Percentiles rank a stretch among this genome's conserved stretches.
Conservation (phyloP, 2,888 invertebrate species). For the Tenthredo notha region DNA sequence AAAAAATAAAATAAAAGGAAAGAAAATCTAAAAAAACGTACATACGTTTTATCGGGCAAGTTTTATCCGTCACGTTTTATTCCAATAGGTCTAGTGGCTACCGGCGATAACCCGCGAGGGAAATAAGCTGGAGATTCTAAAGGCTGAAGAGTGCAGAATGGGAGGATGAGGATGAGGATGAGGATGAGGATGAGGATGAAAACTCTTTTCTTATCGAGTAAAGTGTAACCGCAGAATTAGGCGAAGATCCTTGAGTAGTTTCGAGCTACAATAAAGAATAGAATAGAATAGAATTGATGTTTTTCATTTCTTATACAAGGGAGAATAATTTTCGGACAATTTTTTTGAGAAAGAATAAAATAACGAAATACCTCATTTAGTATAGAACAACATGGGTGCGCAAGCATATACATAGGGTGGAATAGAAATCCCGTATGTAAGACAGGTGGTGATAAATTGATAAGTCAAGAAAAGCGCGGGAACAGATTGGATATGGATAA, state of each 20-base stretch:
- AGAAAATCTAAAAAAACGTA: background rate
- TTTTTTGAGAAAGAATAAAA: background rate
- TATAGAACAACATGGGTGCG: background rate
- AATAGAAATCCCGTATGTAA: background rate
- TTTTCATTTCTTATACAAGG: no score
- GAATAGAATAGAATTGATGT: no score
- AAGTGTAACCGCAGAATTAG: background rate
- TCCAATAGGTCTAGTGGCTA: slow-evolving; percentile 32
- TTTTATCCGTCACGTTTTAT: slow-evolving; percentile 36
- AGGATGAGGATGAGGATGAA: background rate
- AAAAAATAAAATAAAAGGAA: background rate
- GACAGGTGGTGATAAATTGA: slow-evolving; percentile 45
- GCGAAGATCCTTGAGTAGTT: background rate
- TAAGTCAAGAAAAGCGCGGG: slow-evolving; percentile 45
- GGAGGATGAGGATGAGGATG: background rate
- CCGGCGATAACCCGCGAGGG: slow-evolving; percentile 48
- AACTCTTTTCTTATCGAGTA: background rate
- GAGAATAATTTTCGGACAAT: background rate
- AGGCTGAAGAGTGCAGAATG: slow-evolving; percentile 1
- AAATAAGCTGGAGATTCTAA: slow-evolving; percentile 38
- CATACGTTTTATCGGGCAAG: background rate
- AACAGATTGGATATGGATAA: slow-evolving; percentile 50
- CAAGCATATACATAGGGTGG: background rate
- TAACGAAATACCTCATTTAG: background rate
- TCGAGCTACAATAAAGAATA: background rate